phyloP scores from a whole-genome alignment of 1,140 invertebrate species.

The Drosophila pandora region DNA sequence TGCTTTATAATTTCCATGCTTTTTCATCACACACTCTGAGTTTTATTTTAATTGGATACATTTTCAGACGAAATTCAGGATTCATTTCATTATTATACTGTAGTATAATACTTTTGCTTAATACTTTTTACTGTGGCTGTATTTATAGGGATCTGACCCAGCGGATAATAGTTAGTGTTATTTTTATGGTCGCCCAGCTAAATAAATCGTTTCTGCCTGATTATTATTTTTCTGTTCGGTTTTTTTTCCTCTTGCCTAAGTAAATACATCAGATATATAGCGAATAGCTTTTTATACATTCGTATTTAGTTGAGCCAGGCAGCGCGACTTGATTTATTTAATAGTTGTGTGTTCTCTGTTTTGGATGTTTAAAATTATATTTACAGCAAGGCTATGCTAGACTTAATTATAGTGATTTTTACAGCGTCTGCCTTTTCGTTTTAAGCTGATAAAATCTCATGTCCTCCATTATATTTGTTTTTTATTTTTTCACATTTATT shows the following conservation, averaged over 20 bases:
- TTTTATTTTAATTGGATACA: slow-evolving; percentile 71
- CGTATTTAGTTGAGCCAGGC: slow-evolving; percentile 34
- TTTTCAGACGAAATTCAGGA: slow-evolving; percentile 36
- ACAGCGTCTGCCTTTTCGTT: slow-evolving; percentile 63
- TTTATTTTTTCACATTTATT: slow-evolving; percentile 32
- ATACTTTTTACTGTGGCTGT: slow-evolving; percentile 23
- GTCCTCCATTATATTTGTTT: slow-evolving; percentile 31
- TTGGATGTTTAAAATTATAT: slow-evolving; percentile 75
- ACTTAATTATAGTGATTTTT: slow-evolving; percentile 73
- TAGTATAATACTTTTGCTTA: slow-evolving; percentile 21
- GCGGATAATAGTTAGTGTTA: slow-evolving; percentile 26
- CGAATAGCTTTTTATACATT: slow-evolving; percentile 31
- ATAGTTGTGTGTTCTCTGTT: slow-evolving; percentile 53
- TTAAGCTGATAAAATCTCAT: slow-evolving; percentile 71
- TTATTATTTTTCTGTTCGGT: slow-evolving; percentile 19
- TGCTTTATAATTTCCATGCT: slow-evolving; percentile 25
- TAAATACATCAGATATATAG: slow-evolving; percentile 30
- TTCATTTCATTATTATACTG: slow-evolving; percentile 13
- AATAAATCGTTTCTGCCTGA: slow-evolving; percentile 20
- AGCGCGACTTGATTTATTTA: slow-evolving; percentile 61
- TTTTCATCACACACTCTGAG: slow-evolving; percentile 25
- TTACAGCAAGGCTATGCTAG: slow-evolving; percentile 68
- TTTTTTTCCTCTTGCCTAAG: slow-evolving; percentile 7
- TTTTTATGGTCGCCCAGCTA: slow-evolving; percentile 36
- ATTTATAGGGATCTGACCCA: slow-evolving; percentile 29